Conservation (phyloP, 2,888 invertebrate genomes). For the Aphidius colemani region DNA sequence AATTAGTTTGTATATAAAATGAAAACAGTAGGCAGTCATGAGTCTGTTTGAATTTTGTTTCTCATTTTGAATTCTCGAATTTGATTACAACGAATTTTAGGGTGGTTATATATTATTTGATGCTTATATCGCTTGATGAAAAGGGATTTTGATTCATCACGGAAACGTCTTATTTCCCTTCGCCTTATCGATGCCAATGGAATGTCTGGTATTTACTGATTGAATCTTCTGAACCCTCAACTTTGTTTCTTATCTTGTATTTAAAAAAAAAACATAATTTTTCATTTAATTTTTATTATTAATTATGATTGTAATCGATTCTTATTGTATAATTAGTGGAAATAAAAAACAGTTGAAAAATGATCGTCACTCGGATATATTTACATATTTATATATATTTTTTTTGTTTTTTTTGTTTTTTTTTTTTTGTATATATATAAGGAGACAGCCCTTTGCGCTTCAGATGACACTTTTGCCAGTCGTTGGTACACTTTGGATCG, state of each 20-base stretch:
- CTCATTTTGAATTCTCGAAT: too few species aligned
- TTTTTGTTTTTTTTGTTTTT: background rate
- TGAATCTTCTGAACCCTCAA: conserved; percentile 47
- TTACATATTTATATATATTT: background rate
- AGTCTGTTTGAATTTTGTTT: too few species aligned
- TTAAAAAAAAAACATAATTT: conserved; percentile 23
- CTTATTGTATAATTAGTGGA: background rate
- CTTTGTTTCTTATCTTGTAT: conserved; percentile 7
- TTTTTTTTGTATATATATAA: background rate
- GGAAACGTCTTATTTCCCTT: conserved; percentile 50
- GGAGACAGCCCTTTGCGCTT: conserved; percentile 32
- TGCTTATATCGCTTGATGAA: background rate
- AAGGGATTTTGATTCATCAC: conserved; percentile 38
- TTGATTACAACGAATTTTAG: background rate
- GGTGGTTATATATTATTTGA: too few species aligned
- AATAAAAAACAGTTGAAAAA: background rate
- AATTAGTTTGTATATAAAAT: too few species aligned
- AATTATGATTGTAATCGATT: background rate
- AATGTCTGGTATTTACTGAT: conserved; percentile 57
- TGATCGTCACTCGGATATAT: background rate
- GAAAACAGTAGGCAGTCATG: too few species aligned
- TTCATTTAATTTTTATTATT: background rate
- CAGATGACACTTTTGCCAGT: conserved; percentile 43
- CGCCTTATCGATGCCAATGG: conserved; percentile 52
- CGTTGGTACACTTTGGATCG: conserved; percentile 27